Evolutionary conservation across 1,140 invertebrate genomes (phyloP).

Genomic region (fruit fly (Drosophila melanogaster)): DNA sequence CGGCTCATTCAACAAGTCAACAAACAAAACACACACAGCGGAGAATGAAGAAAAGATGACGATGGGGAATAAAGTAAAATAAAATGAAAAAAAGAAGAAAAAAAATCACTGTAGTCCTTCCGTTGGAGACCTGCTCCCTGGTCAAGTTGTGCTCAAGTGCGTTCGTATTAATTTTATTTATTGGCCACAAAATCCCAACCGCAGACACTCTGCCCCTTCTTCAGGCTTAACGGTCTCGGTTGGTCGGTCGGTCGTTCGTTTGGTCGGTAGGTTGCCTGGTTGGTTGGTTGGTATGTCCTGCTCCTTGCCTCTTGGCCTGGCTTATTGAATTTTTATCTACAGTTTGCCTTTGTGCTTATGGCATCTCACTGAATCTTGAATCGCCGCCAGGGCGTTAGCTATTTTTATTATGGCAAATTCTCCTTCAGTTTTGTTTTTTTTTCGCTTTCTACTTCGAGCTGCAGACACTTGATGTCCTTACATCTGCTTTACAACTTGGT

Average conservation of each 20-base stretch:
- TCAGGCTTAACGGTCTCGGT: slow-evolving; percentile 40
- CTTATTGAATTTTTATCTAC: slow-evolving; percentile 80
- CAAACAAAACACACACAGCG: slow-evolving; percentile 61
- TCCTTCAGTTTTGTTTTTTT: slow-evolving; percentile 35
- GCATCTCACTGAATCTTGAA: slow-evolving; percentile 57
- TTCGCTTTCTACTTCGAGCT: slow-evolving; percentile 2
- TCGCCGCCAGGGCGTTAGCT: slow-evolving; percentile 40
- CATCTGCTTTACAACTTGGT: slow-evolving; percentile 72
- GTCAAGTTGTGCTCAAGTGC: slow-evolving; percentile 72
- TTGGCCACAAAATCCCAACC: slow-evolving; percentile 64
- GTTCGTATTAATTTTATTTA: slow-evolving; percentile 82
- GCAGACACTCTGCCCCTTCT: slow-evolving; percentile 9
- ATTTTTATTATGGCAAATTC: slow-evolving; percentile 73
- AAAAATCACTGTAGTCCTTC: slow-evolving; percentile 33
- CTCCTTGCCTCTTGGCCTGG: slow-evolving; percentile 23
- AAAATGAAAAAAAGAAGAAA: slow-evolving; percentile 14
- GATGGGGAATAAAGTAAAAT: neutral
- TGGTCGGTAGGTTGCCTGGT: too few species aligned
- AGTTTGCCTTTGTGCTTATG: slow-evolving; percentile 72
- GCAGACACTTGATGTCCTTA: slow-evolving; percentile 66
- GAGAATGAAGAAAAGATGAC: slow-evolving; percentile 35
- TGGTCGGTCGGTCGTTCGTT: slow-evolving; percentile 6
- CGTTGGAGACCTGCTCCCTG: slow-evolving; percentile 25
- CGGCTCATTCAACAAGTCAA: slow-evolving; percentile 76
- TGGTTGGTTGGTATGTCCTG: slow-evolving; percentile 21